Conservation (phyloP, 2,113 vertebrate genomes). For the Phaetusa simplex region DNA sequence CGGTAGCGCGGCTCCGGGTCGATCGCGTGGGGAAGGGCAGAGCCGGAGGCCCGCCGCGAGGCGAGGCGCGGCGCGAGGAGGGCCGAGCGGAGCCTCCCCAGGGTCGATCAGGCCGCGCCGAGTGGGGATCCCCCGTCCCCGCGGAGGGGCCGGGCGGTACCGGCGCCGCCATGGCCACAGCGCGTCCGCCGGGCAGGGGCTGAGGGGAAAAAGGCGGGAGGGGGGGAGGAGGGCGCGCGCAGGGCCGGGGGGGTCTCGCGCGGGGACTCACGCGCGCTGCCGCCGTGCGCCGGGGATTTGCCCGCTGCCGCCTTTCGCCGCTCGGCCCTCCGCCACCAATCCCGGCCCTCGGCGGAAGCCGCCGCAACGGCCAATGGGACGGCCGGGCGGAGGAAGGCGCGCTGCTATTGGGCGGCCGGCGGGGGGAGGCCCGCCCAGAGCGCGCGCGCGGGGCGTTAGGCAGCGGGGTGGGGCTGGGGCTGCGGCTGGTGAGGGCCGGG, state of each 20-base stretch:
- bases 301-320: constrained; percentile 26
- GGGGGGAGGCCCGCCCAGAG: background rate
- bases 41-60: background rate
- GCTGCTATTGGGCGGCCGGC: background rate
- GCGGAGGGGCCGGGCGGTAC: too few relatives aligned
- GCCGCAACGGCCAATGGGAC: background rate
- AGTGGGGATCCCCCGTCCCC: too few relatives aligned
- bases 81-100: too few relatives aligned
- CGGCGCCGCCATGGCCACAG: background rate
- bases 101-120: background rate
- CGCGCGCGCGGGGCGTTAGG: background rate
- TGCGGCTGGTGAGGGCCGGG: background rate
- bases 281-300: background rate
- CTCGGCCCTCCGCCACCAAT: background rate
- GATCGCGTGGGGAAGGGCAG: too few relatives aligned
- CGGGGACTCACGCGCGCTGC: background rate
- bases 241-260: background rate
- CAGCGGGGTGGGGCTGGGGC: background rate
- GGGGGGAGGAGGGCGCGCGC: too few relatives aligned
- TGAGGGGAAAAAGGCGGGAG: too few relatives aligned
- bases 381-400: background rate
- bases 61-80: background rate
- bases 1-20: background rate
- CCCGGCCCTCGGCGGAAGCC: background rate
- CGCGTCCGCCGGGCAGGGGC: too few relatives aligned